Evolutionary conservation across 1,140 invertebrate species (phyloP).

Genomic region (Leptinotarsa defecta): DNA sequence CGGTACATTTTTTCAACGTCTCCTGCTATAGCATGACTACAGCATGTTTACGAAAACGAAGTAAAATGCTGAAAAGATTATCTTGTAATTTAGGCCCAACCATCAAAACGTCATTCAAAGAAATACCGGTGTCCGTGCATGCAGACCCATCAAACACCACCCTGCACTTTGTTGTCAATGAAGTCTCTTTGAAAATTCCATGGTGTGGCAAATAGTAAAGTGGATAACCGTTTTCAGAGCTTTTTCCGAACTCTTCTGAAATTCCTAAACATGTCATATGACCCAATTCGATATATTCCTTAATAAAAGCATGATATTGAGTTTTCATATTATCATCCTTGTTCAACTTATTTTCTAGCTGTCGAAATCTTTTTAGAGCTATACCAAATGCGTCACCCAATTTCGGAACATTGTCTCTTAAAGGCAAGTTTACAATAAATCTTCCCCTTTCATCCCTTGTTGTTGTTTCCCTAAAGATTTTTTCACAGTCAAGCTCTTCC

Average conservation of each 20-base stretch:
- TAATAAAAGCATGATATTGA: constrained; percentile 10
- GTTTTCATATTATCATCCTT: constrained; percentile 11
- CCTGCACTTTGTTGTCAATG: constrained; percentile 16
- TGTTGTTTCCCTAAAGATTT: constrained; percentile 11
- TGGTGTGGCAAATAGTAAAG: constrained; percentile 43
- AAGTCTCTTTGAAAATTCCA: constrained; percentile 43
- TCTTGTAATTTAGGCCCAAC: constrained; percentile 45
- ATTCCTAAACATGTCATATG: constrained; percentile 14
- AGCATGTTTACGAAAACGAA: constrained; percentile 33
- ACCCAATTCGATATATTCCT: constrained; percentile 10
- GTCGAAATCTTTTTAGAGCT: background rate
- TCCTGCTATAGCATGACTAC: constrained; percentile 40
- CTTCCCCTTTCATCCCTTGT: constrained; percentile 9
- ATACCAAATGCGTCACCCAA: background rate
- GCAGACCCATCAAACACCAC: constrained; percentile 42
- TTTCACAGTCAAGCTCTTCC: background rate
- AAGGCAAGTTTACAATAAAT: constrained; percentile 19
- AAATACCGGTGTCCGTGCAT: constrained; percentile 32
- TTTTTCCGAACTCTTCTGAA: background rate
- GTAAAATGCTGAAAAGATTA: constrained; percentile 44
- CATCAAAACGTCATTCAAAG: constrained; percentile 40
- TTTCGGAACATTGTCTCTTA: background rate
- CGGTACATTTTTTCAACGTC: constrained; percentile 60
- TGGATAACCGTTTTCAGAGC: background rate
- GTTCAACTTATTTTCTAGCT: constrained; percentile 17